Base-by-base conservation (phyloP, 2,797 vertebrate species). In the Discoglossus pictus region DNA sequence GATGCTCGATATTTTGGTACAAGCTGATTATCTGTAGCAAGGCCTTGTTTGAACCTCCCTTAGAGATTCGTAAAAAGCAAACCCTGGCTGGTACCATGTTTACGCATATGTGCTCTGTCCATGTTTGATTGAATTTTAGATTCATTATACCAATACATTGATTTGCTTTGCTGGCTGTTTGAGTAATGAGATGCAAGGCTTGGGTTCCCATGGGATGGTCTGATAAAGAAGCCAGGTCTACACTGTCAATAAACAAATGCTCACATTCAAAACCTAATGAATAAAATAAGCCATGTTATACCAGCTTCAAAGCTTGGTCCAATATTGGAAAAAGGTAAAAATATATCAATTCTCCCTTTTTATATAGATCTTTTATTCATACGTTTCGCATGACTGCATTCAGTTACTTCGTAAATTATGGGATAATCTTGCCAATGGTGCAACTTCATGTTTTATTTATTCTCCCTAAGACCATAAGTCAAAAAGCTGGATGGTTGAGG, bases 371-470 rank as follows among this genome's bases (percentile, higher is more conserved):
- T 35, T 31, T 52, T 46, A 48, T 66, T 20, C 36, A 31, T 12
- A 27, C 39, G 18, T 66, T 56, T 55, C 15, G 24, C 13, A 27
- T 56, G 17, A 54, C 54, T 38, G 46, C 35, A 43, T 43, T 16
- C 2, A 18, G 61, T 21, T 42, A 18, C 31, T 64, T 17, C 11
- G 24, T 15, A 27, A 50, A 20, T 20, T 21, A 23, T 16, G 23
- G 46, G 23, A 50, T 52, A 53, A 52, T 43, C 20, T 21, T 36
- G 15, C 46, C 38, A 18, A 34, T 64, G 38, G 25, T 23, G 39
- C 21, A 59, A 40, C 42, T 67, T 38, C 23, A 50, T 13, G 23
- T 50, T 67, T 59, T 59, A 51, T 67, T 52, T 59, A 43, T 53
- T 35, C 36, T 18, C n/a, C 50, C n/a, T 15, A 50, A 50, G 43